Evolutionary conservation across 2,888 invertebrate genomes (phyloP).

Genomic region (Balanococcus diminutus): DNA sequence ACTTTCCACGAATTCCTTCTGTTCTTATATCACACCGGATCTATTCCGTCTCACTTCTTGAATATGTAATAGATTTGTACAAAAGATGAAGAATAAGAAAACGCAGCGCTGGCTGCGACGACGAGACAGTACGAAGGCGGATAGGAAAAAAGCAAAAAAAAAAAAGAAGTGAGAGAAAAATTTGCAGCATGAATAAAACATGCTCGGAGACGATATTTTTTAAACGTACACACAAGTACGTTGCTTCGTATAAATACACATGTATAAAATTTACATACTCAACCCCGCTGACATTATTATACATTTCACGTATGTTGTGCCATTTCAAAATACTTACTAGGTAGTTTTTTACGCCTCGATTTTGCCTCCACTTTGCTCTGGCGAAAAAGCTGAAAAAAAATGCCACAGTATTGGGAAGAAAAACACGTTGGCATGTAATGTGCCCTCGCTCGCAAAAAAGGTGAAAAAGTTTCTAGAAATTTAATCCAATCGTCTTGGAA

Average conservation of each 20-base stretch:
- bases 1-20: constrained; percentile 15
- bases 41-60: constrained; percentile 29
- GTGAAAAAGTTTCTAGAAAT: not conserved
- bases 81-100: not conserved
- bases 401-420: too few species aligned
- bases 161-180: not conserved
- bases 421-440: not conserved
- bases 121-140: not conserved
- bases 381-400: not conserved
- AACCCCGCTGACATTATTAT: constrained; percentile 12
- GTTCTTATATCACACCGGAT: constrained; percentile 36
- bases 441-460: too few species aligned
- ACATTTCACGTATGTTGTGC: constrained; percentile 35
- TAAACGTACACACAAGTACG: constrained; percentile 3
- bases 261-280: constrained; percentile 26
- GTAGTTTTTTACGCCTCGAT: constrained; percentile 28
- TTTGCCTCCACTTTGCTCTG: not conserved
- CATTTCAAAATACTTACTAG: constrained; percentile 41
- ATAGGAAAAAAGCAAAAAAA: not conserved
- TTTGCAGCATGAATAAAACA: constrained; percentile 39
- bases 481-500: not conserved
- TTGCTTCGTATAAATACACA: not conserved
- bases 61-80: constrained; percentile 43
- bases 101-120: not conserved
- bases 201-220: constrained; percentile 41